Evolutionary conservation across 1,140 invertebrate species (phyloP).

Genomic region (Aleiodes sp.): DNA sequence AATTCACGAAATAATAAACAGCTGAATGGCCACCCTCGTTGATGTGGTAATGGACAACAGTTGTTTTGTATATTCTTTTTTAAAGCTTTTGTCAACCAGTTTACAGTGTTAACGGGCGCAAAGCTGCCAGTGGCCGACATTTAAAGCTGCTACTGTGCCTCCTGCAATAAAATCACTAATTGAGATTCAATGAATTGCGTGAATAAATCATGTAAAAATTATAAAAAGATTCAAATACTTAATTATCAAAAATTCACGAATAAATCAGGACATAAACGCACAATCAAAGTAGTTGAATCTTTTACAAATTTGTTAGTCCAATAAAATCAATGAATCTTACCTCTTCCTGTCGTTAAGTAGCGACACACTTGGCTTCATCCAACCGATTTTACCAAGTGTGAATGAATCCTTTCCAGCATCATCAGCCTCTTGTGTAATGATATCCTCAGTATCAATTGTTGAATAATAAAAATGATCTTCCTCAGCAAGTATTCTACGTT

Average conservation of each 20-base stretch:
- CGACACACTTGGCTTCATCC: conserved; percentile 50
- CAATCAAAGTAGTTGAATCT: too few relatives aligned
- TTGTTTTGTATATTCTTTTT: too few relatives aligned
- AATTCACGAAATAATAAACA: conserved; percentile 49
- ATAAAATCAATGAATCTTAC: conserved; percentile 39
- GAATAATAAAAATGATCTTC: conserved; percentile 56
- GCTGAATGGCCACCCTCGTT: conserved; percentile 49
- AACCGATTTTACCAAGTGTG: conserved; percentile 46
- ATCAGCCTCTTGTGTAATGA: conserved; percentile 42
- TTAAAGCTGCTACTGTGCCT: conserved; percentile 63
- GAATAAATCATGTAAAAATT: neutral
- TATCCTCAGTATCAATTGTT: conserved; percentile 47
- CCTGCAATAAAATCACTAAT: conserved; percentile 44
- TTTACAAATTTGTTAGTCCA: neutral
- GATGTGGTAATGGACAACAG: neutral
- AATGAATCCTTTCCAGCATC: conserved; percentile 52
- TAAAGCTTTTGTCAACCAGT: conserved; percentile 36
- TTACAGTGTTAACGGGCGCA: conserved; percentile 62
- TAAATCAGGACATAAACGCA: neutral
- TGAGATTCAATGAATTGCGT: neutral
- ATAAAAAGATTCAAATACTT: neutral
- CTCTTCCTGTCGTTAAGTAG: conserved; percentile 62
- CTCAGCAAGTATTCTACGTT: conserved; percentile 58
- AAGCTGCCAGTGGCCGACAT: conserved; percentile 56
- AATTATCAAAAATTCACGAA: neutral